Evolutionary conservation across 2,888 invertebrate genomes (phyloP), one percentile per base, ranked within the genome.

Genomic region (Rhagophthalmus giganteus): DNA sequence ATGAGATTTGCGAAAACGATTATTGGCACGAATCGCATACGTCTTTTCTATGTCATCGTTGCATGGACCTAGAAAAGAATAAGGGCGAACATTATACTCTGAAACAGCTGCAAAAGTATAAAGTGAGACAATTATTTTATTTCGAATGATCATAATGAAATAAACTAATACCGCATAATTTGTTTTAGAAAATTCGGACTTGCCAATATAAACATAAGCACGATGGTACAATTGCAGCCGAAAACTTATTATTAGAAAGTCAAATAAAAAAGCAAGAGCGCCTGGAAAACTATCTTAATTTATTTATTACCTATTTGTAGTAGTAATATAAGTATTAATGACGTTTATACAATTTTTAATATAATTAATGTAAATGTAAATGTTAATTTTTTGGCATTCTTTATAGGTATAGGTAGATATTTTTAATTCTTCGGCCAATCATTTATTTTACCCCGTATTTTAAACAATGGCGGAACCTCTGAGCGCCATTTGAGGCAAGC

Each of bases 21-120:
- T 79, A 78, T 57, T 79, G 79, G 79, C 77, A 78, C 10, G 57
- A 58, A 48, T 64, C 71, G 40, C 63, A 69, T 40, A 52, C 59
- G 1, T 58, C 64, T 12, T 78, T 74, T 54, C 64, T 79, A 26
- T 79, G 79, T 46, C 71, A 76, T 46, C 44, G 59, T 7, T 79
- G 79, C 52, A 77, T 76, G 75, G 55, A 58, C 24, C 70, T 70
- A 55, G 76, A 76, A 60, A 68, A 45, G 15, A 13, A 38, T 2
- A 12, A 25, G 4, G 27, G 39, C 9, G 44, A 48, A 31, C n/a
- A 37, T 15, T 47, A 32, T 14, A 42, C 26, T 2, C 8, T 12
- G 1, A 15, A 14, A 6, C 14, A 42, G 9, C 11, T 53, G 8
- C 30, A 33, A 5, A 6, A 47, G 15, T 53, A 28, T 33, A 5